Evolutionary conservation across 2,113 vertebrate genomes (phyloP), one percentile per base, ranked within the genome.

Genomic region (Pelobates fuscus): DNA sequence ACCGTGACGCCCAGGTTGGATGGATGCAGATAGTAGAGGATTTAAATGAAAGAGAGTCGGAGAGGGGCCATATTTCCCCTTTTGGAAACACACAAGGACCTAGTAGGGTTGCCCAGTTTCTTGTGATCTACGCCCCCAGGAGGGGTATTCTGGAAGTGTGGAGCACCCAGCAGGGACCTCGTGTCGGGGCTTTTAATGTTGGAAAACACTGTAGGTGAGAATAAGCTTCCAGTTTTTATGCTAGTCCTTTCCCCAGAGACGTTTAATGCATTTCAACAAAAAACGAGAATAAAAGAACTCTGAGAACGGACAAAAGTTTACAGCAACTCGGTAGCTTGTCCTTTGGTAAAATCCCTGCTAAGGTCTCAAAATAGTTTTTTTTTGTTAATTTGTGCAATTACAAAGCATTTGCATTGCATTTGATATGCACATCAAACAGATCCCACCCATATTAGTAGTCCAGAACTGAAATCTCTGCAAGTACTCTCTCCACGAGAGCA

Each of bases 91-190:
- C 71, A 71, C 95, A 86, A 81, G 92, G 82, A 71, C 96, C 81
- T 79, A 94, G 87, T 30, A 86, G 92, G 65, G 92, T 93, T 3
- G 96, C 97, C 43, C 93, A 97, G 74, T 99, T 99, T 80, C 89
- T 99, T 29, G 89, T 98, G 26, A 98, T 99, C 79, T 99, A 98
- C 5, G 97, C 97, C 5, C 96, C 96, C 0, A 90, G 97, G 11
- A 91, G 97, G 70, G 97, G 97, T 6, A 96, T 99, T 83, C 83
- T 99, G 80, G 97, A 99, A 88, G 95, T 98, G 72, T 99, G 97
- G 97, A 95, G 90, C 71, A 98, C 94, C 0, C 96, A 98, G 79
- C 96, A 98, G 71, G 97, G 97, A 1, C 97, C 97, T 59, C 87
- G 97, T 0, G 94, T 99, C 0, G 97, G 94, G 18, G 97, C 97